Conservation (phyloP, 2,113 vertebrate genomes). For the Corythornis madagascariensis region DNA sequence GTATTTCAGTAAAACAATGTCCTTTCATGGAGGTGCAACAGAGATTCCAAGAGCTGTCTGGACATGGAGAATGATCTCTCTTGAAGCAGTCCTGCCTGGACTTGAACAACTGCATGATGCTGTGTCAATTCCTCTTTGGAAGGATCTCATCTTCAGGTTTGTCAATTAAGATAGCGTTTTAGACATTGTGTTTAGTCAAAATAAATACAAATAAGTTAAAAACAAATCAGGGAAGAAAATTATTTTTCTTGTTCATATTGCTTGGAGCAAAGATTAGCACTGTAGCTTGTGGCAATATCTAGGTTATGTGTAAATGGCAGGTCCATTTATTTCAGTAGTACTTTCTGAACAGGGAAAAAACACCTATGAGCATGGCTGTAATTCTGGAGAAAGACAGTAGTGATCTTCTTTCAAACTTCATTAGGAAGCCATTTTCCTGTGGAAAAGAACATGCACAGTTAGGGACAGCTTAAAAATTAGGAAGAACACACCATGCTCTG, state of each 20-base stretch:
- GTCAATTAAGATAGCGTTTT: background rate
- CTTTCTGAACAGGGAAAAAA: slow-evolving; percentile 59
- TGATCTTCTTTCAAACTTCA: slow-evolving; percentile 70
- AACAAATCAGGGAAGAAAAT: background rate
- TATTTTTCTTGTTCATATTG: background rate
- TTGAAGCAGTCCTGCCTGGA: background rate
- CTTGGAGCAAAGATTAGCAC: slow-evolving; percentile 1
- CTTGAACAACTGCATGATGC: background rate
- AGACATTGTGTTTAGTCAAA: slow-evolving; percentile 11
- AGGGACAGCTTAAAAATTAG: background rate
- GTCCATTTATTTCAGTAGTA: slow-evolving; percentile 59
- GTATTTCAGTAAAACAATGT: slow-evolving; percentile 22
- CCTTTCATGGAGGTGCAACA: background rate
- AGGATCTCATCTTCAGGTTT: background rate
- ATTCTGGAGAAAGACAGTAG: slow-evolving; percentile 70
- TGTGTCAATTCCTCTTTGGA: background rate
- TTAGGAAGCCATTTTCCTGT: slow-evolving; percentile 76
- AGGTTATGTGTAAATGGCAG: background rate
- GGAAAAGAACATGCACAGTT: background rate
- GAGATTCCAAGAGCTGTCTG: background rate
- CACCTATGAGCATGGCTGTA: slow-evolving; percentile 38
- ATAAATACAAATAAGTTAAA: slow-evolving; percentile 69
- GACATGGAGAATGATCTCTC: background rate
- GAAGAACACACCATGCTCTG: background rate
- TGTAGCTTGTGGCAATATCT: slow-evolving; percentile 3